A percentile compares a stretch with the other conserved stretches of the same genome.
phyloP scores from a whole-genome alignment of 2,797 vertebrate genomes.

The Microchirus variegatus region DNA sequence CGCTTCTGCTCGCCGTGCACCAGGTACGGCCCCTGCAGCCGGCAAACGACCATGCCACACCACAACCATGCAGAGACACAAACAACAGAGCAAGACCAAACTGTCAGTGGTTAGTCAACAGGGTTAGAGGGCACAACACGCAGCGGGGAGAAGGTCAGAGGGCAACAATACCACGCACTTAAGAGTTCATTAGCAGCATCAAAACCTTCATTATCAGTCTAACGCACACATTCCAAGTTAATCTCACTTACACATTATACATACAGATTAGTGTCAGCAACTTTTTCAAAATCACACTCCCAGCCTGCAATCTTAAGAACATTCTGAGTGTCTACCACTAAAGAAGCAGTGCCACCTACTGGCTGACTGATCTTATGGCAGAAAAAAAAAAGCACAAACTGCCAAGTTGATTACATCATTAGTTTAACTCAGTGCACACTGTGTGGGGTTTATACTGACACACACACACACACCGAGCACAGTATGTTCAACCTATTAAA shows the following conservation, averaged over 20 bases:
- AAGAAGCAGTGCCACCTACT: slow-evolving; percentile 55
- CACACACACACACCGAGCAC: background rate
- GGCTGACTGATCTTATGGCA: slow-evolving; percentile 36
- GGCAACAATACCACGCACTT: background rate
- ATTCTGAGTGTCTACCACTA: slow-evolving; percentile 1
- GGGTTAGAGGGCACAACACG: slow-evolving; percentile 46
- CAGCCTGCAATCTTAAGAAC: slow-evolving; percentile 17
- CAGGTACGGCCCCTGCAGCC: slow-evolving; percentile 89
- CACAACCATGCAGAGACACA: slow-evolving; percentile 79
- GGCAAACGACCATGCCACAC: slow-evolving; percentile 70
- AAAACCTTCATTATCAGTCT: no score
- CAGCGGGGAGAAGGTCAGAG: background rate
- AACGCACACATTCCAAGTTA: no score
- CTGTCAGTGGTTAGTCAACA: slow-evolving; percentile 63
- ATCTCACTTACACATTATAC: background rate
- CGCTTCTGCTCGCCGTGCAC: slow-evolving; percentile 89
- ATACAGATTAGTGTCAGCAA: background rate
- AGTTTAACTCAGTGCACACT: background rate
- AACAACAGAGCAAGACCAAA: slow-evolving; percentile 66
- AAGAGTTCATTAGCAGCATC: no score
- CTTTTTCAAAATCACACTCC: background rate
- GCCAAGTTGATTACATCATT: background rate
- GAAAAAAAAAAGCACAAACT: slow-evolving; percentile 1
- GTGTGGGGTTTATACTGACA: slow-evolving; percentile 1
- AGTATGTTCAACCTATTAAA: background rate